Evolutionary conservation across 2,888 invertebrate species (phyloP).

Genomic region (Pocota personata): DNA sequence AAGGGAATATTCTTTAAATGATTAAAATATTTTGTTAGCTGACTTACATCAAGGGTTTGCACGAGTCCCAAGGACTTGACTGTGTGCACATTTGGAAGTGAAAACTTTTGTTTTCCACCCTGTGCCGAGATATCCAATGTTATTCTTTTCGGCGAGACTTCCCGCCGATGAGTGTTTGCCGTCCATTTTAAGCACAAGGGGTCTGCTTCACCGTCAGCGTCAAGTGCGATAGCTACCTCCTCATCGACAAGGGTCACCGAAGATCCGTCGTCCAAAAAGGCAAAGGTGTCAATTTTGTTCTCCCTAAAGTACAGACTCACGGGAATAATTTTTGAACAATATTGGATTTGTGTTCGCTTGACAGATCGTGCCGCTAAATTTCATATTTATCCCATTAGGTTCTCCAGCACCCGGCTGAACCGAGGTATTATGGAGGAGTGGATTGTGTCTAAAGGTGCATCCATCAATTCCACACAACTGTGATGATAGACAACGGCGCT

Average conservation of each 20-base stretch:
- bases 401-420: neutral
- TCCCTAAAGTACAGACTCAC: neutral
- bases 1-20: slow-evolving; percentile 5
- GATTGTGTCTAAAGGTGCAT: slow-evolving; percentile 48
- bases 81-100: neutral
- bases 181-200: slow-evolving; percentile 17
- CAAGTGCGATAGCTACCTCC: neutral
- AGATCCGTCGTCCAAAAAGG: slow-evolving; percentile 20
- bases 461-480: slow-evolving; percentile 43
- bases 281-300: neutral
- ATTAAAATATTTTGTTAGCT: too few species aligned
- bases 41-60: neutral
- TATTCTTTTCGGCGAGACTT: slow-evolving; percentile 1
- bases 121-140: slow-evolving; percentile 3
- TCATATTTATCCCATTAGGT: neutral
- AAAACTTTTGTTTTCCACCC: neutral
- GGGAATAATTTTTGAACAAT: neutral
- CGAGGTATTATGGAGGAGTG: slow-evolving; percentile 33
- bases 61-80: neutral
- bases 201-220: neutral
- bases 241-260: slow-evolving; percentile 13
- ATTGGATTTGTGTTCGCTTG: neutral
- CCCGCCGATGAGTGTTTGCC: neutral
- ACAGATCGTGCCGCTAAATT: neutral
- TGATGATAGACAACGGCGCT: too few species aligned